These are phyloP conservation scores for Siniperca obscura DNA, from an alignment of 2,797 vertebrate genomes.

Conservation along the genomic window DNA sequence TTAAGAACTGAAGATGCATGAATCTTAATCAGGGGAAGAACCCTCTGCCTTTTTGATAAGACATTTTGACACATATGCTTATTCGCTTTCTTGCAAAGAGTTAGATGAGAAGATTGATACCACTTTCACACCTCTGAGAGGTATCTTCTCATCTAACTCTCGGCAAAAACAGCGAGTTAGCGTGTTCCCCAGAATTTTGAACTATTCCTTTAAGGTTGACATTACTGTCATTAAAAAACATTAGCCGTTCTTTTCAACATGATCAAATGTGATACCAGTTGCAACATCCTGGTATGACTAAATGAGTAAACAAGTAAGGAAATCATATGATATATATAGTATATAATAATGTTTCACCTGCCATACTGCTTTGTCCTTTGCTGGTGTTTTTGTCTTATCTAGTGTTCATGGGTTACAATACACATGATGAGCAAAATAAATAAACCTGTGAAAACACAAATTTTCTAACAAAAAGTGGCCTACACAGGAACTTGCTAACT, in stretches of 20 bases:
- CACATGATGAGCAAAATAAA: not conserved
- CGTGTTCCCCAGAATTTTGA: not conserved
- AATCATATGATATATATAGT: not conserved
- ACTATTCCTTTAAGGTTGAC: not conserved
- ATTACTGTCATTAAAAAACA: too few species aligned
- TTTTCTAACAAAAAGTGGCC: not conserved
- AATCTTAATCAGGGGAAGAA: too few species aligned
- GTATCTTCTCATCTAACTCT: too few species aligned
- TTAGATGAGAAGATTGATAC: too few species aligned
- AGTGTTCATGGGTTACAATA: not conserved
- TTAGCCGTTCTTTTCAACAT: not conserved
- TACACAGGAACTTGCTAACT: too few species aligned
- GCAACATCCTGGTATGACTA: not conserved
- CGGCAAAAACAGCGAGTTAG: not conserved
- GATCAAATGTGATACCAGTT: not conserved
- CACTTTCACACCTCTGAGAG: too few species aligned
- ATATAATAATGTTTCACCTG: too few species aligned
- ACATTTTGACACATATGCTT: too few species aligned
- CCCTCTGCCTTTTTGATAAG: too few species aligned
- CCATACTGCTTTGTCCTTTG: not conserved
- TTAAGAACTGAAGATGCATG: too few species aligned
- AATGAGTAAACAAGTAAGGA: not conserved
- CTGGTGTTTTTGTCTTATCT: not conserved
- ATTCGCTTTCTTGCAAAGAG: too few species aligned
- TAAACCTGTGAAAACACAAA: not conserved